phyloP scores from a whole-genome alignment of 2,888 invertebrate genomes.

The Lasioglossum leucozonium region DNA sequence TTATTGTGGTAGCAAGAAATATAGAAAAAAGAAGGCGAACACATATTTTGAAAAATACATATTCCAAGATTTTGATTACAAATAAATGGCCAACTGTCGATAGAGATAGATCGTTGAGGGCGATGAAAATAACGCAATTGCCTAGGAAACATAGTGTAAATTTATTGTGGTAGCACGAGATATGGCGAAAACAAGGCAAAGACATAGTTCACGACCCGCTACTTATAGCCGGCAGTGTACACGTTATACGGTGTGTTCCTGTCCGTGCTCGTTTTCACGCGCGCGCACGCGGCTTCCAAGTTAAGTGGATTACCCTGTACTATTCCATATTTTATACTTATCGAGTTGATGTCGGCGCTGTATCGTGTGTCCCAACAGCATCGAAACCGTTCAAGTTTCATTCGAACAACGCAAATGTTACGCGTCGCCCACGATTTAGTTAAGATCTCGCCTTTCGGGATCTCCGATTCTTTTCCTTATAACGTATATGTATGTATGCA shows the following conservation, averaged over 20 bases:
- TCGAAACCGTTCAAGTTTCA: not conserved
- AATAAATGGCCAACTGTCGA: not conserved
- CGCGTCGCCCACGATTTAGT: not conserved
- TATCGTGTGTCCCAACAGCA: constrained; percentile 1
- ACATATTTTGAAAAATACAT: not conserved
- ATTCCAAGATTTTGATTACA: too few relatives aligned
- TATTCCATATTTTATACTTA: constrained; percentile 10
- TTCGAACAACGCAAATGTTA: not conserved
- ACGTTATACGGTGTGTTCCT: not conserved
- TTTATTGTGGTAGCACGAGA: not conserved
- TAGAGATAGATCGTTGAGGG: not conserved
- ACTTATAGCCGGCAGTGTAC: not conserved
- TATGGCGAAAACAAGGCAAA: not conserved
- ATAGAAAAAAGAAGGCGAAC: not conserved
- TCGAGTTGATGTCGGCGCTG: not conserved
- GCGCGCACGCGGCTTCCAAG: not conserved
- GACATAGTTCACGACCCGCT: not conserved
- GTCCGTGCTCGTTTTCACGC: not conserved
- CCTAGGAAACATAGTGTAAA: not conserved
- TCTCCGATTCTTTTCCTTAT: not conserved
- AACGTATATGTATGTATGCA: not conserved
- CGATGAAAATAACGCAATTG: not conserved
- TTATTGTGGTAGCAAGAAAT: not conserved
- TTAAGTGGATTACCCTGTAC: constrained; percentile 11
- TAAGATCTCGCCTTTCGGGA: not conserved